Conservation (phyloP, 2,113 vertebrate species). For the Zosterops lateralis region DNA sequence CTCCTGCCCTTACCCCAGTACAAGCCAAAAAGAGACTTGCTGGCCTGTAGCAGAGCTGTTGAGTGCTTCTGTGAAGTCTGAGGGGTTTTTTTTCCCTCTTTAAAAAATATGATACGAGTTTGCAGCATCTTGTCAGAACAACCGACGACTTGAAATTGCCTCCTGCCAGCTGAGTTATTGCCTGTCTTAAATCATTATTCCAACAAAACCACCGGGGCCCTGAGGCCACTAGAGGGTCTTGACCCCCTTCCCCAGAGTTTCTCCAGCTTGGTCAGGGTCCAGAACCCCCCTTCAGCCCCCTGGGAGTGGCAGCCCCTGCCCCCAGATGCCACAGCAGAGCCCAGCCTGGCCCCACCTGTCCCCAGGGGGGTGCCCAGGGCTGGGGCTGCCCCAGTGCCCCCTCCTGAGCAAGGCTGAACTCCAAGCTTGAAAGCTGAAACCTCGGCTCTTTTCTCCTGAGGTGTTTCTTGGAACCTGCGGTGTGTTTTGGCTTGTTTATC, state of each 20-base stretch:
- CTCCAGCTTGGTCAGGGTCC: background rate
- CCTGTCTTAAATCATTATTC: background rate
- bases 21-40: background rate
- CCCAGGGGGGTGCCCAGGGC: background rate
- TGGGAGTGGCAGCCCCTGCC: background rate
- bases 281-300: accelerated
- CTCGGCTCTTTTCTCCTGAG: background rate
- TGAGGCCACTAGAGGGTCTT: background rate
- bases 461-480: accelerated
- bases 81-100: background rate
- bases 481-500: background rate
- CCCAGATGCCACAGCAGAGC: background rate
- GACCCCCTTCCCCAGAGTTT: background rate
- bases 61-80: background rate
- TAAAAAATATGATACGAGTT: background rate
- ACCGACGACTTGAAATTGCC: background rate
- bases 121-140: background rate
- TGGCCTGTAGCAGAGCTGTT: background rate
- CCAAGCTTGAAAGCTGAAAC: background rate
- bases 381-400: background rate
- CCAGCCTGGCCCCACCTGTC: background rate
- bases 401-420: background rate
- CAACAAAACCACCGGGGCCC: background rate
- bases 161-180: background rate
- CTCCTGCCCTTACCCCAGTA: background rate